Evolutionary conservation across 2,888 invertebrate genomes (phyloP).

Genomic region (Sesia apiformis): DNA sequence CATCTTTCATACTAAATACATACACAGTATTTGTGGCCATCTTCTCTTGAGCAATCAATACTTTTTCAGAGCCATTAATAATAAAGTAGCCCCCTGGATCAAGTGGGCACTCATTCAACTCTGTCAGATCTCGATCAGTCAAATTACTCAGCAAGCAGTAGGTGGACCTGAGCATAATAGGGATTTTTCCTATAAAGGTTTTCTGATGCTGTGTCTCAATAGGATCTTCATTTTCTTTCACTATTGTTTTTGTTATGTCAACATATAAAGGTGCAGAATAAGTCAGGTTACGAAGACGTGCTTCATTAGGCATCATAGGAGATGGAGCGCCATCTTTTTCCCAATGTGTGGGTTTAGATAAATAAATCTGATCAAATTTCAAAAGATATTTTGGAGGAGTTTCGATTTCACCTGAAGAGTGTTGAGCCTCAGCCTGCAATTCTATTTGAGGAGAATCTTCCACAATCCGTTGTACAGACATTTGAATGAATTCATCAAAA

Average conservation of each 20-base stretch:
- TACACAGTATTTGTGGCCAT: conserved; percentile 99
- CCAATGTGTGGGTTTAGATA: conserved; percentile 99
- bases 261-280: conserved; percentile 99
- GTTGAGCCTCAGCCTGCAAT: conserved; percentile 97
- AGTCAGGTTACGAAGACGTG: conserved; percentile 95
- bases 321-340: conserved; percentile 99
- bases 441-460: conserved; percentile 99
- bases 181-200: conserved; percentile 91
- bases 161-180: conserved; percentile 98
- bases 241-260: conserved; percentile 97
- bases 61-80: conserved; percentile 99
- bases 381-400: conserved; percentile 92
- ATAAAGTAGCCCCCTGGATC: conserved; percentile 99
- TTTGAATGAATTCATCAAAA: conserved; percentile 99
- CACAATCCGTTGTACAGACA: conserved; percentile 99
- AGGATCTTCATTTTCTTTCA: conserved; percentile 92
- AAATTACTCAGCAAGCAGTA: conserved; percentile 96
- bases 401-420: conserved; percentile 94
- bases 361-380: conserved; percentile 99
- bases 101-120: conserved; percentile 98
- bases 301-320: conserved; percentile 99
- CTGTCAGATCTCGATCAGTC: conserved; percentile 98
- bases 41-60: conserved; percentile 99
- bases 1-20: conserved; percentile 99
- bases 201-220: conserved; percentile 87